phyloP scores from a whole-genome alignment of 1,140 invertebrate genomes.

The Ylistrum balloti region DNA sequence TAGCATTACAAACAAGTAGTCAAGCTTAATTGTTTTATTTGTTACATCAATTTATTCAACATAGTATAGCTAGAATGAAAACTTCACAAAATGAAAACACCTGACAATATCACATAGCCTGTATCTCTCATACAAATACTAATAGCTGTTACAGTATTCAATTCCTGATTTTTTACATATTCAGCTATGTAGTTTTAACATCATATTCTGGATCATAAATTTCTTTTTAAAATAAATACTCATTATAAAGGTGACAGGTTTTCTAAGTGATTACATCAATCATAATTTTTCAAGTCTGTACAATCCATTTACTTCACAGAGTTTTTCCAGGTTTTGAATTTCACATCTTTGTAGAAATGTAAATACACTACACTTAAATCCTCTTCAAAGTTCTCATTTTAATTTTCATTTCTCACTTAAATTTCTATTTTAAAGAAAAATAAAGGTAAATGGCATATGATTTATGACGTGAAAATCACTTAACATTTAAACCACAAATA shows the following conservation, averaged over 20 bases:
- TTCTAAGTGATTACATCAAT: background rate
- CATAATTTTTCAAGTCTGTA: background rate
- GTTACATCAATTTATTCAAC: conserved; percentile 40
- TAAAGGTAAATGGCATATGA: background rate
- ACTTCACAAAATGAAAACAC: conserved; percentile 23
- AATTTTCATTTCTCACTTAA: background rate
- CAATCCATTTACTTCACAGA: background rate
- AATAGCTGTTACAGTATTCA: background rate
- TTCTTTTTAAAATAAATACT: conserved; percentile 36
- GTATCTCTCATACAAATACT: background rate
- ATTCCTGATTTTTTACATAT: background rate
- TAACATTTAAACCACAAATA: background rate
- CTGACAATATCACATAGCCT: background rate
- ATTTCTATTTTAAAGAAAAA: background rate
- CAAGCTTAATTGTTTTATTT: conserved; percentile 9
- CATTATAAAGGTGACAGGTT: too few relatives aligned
- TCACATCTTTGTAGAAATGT: background rate
- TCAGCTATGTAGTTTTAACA: conserved; percentile 20
- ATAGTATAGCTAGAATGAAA: conserved; percentile 35
- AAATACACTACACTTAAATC: background rate
- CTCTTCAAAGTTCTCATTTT: background rate
- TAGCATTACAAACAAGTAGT: background rate
- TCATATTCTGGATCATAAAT: background rate
- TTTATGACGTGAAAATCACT: background rate
- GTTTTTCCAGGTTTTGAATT: background rate